Evolutionary conservation across 2,113 vertebrate species (phyloP).

Genomic region (Spea bombifrons): DNA sequence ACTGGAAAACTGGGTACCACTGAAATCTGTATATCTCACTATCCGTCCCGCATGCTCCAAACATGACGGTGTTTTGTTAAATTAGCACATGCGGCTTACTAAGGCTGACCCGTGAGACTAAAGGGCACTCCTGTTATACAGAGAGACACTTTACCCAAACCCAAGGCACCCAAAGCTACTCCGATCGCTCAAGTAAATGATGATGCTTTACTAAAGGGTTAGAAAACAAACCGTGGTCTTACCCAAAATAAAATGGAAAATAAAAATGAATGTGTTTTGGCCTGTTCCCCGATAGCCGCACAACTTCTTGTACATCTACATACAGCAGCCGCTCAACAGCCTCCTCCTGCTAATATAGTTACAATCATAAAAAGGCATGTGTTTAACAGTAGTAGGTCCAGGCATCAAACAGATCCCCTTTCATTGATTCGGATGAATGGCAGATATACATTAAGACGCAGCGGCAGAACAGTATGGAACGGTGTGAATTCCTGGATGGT

Average conservation of each 20-base stretch:
- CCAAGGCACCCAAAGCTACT: too few species aligned
- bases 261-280: not conserved
- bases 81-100: too few species aligned
- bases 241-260: not conserved
- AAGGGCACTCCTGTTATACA: too few species aligned
- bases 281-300: not conserved
- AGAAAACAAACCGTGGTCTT: not conserved
- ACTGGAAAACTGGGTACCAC: too few species aligned
- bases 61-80: too few species aligned
- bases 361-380: not conserved
- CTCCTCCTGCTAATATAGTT: not conserved
- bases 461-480: not conserved
- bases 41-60: too few species aligned
- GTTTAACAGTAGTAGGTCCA: constrained; percentile 1
- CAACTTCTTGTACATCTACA: not conserved
- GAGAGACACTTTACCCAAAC: too few species aligned
- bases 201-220: too few species aligned
- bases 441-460: constrained; percentile 9
- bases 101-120: too few species aligned
- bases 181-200: too few species aligned
- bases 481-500: not conserved
- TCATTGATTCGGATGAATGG: not conserved
- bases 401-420: constrained; percentile 24
- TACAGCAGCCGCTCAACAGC: not conserved
- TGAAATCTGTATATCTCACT: too few species aligned